Evolutionary conservation across 2,797 vertebrate genomes (phyloP), one percentile per base, ranked within the genome.

Genomic region (Parauchenoglanis ngamensis): DNA sequence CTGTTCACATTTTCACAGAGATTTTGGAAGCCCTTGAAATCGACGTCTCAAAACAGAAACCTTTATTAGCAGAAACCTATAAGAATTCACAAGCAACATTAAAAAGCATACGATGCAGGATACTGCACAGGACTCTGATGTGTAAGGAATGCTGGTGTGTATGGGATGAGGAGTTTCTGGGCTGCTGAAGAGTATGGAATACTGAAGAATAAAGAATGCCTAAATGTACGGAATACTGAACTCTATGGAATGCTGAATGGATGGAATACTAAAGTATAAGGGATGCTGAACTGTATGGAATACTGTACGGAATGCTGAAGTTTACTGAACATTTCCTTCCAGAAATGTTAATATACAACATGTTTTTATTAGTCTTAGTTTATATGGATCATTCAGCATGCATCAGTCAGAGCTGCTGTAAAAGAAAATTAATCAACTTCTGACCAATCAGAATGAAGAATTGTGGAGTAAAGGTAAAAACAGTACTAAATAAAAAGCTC

Each of bases 71-170:
- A 7, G 6, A 59, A 59, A 59, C 5, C 21, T 59, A 19, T 57
- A 57, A 21, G 19, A 59, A 61, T 23, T 61, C 7, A 67, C 2
- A 12, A 67, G 12, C 4, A 67, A 67, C n/a, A 28, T 13, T 15
- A 67, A 5, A 67, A 67, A 31, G n/a, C 61, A 40, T 40, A 63
- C 2, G 25, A 7, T 0, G 61, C 25, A 8, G 61, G 23, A n/a
- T 25, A n/a, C 23, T 63, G n/a, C 3, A 68, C 23, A 1, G 21
- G 1, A 17, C 4, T 0, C 73, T 0, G 1, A 52, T 49, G 21
- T 8, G 7, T 40, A 40, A 0, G 1, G 31, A 17, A 31, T 7
- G 13, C 28, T 6, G 1, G 2, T 31, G 11, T 35, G 61, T 4
- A n/a, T 0, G 7, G 23, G 17, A 61, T 61, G 19, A 4, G 59